These are phyloP conservation scores for Marmota flaviventris DNA, from an alignment of 2,113 vertebrate genomes.

Conservation along the genomic window DNA sequence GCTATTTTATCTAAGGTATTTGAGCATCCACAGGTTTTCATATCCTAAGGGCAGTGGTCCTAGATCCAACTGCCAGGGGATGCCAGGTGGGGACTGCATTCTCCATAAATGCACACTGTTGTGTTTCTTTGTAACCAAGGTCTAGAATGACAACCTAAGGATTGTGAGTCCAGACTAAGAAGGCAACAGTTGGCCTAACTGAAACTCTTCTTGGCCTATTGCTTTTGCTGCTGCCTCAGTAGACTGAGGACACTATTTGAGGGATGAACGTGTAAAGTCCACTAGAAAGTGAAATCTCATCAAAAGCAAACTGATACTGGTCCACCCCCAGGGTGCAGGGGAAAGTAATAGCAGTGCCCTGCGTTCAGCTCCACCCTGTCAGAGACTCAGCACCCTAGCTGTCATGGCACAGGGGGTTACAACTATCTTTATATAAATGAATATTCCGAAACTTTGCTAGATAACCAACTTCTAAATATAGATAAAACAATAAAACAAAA, in stretches of 20 bases:
- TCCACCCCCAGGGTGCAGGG: neutral
- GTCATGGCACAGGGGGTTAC: neutral
- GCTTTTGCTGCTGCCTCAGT: neutral
- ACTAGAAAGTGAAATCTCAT: neutral
- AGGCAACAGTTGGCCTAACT: neutral
- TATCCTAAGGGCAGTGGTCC: no score
- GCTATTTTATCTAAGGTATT: no score
- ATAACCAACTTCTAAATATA: neutral
- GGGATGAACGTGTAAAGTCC: neutral
- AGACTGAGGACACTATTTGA: neutral
- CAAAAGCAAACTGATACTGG: neutral
- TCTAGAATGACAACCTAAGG: neutral
- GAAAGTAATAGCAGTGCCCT: neutral
- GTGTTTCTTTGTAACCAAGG: slow-evolving; percentile 39
- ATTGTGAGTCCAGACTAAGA: neutral
- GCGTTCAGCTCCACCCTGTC: neutral
- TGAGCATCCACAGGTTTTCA: neutral
- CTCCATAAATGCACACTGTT: neutral
- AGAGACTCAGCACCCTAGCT: neutral
- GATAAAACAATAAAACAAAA: neutral
- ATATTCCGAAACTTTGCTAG: neutral
- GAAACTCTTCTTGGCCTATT: neutral
- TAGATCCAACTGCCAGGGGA: neutral
- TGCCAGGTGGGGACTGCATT: no score
- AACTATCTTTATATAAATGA: neutral